Evolutionary conservation across 1,140 invertebrate genomes (phyloP).

Genomic region (Drosophila lowei): DNA sequence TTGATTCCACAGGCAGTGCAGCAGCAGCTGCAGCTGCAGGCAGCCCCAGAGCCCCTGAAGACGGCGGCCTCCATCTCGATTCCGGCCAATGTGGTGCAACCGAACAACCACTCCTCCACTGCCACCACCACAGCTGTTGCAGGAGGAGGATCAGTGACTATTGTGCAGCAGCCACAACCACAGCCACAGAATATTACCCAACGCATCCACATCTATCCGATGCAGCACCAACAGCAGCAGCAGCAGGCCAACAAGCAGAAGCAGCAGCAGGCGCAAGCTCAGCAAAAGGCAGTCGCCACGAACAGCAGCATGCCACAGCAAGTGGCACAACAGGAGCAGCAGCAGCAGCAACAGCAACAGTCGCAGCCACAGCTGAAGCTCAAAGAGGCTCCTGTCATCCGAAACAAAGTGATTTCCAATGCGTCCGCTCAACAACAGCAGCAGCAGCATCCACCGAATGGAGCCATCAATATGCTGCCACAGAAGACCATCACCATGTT

Average conservation of each 20-base stretch:
- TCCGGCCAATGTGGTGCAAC: conserved; percentile 76
- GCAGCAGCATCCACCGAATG: conserved; percentile 29
- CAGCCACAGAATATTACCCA: conserved; percentile 62
- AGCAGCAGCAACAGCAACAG: conserved; percentile 25
- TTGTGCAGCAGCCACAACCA: conserved; percentile 16
- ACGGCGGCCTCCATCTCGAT: conserved; percentile 11
- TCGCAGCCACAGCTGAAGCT: conserved; percentile 30
- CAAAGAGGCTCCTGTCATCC: conserved; percentile 34
- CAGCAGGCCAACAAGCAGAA: conserved; percentile 63
- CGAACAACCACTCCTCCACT: conserved; percentile 77
- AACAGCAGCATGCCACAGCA: conserved; percentile 16
- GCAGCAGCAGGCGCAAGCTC: conserved; percentile 36
- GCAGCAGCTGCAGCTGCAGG: conserved; percentile 48
- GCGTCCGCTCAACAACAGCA: conserved; percentile 25
- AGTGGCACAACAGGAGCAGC: conserved; percentile 36
- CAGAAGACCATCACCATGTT: conserved; percentile 42
- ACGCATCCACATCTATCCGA: conserved; percentile 80
- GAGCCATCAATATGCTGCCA: conserved; percentile 44
- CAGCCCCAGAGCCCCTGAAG: conserved; percentile 49
- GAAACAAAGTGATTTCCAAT: conserved; percentile 35
- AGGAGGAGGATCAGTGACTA: background rate
- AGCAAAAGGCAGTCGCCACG: conserved; percentile 24
- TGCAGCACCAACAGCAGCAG: conserved; percentile 75
- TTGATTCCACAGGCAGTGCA: conserved; percentile 69
- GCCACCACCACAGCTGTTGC: conserved; percentile 18